Conservation (phyloP, 2,113 vertebrate species). For the Scomber scombrus region DNA sequence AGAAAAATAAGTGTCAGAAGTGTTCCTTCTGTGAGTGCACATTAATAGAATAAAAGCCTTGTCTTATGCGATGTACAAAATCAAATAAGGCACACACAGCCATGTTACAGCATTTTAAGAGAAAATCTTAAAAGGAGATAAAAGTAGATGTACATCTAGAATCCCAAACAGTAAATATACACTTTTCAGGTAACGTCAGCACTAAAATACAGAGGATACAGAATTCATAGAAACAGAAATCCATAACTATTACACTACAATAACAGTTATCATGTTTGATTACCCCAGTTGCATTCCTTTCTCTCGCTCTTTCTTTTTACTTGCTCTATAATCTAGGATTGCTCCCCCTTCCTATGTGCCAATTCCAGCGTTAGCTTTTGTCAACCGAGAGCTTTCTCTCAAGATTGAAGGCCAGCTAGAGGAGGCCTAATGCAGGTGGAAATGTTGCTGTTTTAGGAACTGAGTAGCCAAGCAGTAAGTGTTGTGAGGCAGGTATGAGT, state of each 20-base stretch:
- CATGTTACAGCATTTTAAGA: neutral
- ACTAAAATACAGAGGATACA: neutral
- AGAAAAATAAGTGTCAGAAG: conserved; percentile 31
- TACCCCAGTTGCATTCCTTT: neutral
- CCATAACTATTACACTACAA: conserved; percentile 27
- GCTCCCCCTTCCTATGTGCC: neutral
- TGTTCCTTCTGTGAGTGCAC: conserved; percentile 49
- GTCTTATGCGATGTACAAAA: neutral
- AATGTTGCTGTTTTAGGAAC: conserved; percentile 43
- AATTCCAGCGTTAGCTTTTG: conserved; percentile 25
- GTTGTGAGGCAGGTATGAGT: conserved; percentile 50
- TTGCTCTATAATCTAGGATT: conserved; percentile 1
- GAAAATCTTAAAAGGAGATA: conserved; percentile 17
- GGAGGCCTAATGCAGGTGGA: conserved; percentile 38
- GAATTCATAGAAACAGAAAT: neutral
- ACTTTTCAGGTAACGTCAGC: neutral
- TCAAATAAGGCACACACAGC: conserved; percentile 13
- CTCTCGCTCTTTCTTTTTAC: conserved; percentile 13
- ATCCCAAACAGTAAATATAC: conserved; percentile 10
- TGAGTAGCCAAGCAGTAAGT: conserved; percentile 40
- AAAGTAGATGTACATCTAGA: conserved; percentile 23
- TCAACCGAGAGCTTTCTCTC: conserved; percentile 25
- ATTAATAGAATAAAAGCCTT: conserved; percentile 69
- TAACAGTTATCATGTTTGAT: conserved; percentile 21
- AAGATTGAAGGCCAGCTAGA: conserved; percentile 33